These are phyloP conservation scores for Lophotis ruficrista DNA, from an alignment of 2,113 vertebrate species.

Conservation along the genomic window DNA sequence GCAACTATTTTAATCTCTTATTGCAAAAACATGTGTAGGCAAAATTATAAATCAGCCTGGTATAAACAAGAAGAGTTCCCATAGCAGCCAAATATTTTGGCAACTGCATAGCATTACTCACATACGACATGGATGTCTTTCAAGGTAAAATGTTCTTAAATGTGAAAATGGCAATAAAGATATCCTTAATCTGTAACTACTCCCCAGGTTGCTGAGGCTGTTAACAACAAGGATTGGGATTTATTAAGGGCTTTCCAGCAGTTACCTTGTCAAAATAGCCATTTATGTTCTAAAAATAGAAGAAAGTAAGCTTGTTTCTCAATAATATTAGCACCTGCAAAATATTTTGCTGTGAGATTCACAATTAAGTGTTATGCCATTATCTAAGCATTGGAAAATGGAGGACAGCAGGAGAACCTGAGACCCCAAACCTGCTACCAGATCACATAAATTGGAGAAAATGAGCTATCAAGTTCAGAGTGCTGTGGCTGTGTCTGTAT, in stretches of 20 bases:
- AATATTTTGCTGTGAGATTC: background rate
- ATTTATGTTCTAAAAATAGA: background rate
- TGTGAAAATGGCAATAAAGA: background rate
- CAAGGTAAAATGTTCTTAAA: constrained; percentile 28
- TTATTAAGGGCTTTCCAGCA: background rate
- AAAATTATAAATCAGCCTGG: constrained; percentile 18
- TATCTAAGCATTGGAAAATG: background rate
- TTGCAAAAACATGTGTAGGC: constrained; percentile 40
- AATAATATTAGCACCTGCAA: background rate
- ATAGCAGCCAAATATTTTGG: constrained; percentile 57
- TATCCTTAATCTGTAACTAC: background rate
- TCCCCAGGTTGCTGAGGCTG: background rate
- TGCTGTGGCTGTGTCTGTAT: background rate
- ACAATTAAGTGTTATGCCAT: background rate
- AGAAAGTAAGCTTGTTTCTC: background rate
- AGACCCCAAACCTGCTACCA: background rate
- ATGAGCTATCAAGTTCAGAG: background rate
- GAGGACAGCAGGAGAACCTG: background rate
- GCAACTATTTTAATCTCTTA: constrained; percentile 36
- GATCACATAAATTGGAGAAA: background rate
- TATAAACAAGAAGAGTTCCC: constrained; percentile 49
- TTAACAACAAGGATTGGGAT: background rate
- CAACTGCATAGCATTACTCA: background rate
- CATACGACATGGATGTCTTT: background rate
- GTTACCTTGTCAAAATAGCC: background rate